These are phyloP conservation scores for Gambusia yucatana DNA, from an alignment of 2,797 vertebrate species.

Conservation along the genomic window DNA sequence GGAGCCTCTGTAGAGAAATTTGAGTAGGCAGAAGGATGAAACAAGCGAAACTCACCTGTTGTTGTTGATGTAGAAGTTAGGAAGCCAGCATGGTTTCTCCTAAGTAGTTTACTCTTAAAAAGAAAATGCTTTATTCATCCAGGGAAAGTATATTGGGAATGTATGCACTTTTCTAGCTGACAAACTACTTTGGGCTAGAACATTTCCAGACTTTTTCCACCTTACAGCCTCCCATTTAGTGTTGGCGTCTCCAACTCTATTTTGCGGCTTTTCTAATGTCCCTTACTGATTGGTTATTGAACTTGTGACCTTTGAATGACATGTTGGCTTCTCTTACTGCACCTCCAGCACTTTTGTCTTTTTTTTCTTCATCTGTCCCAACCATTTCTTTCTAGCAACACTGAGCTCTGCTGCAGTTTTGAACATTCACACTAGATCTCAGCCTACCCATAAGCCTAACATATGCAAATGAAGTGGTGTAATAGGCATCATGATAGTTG, in stretches of 20 bases:
- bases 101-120: conserved; percentile 25
- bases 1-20: conserved; percentile 35
- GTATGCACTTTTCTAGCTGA: conserved; percentile 50
- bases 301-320: conserved; percentile 70
- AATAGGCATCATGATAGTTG: conserved; percentile 82
- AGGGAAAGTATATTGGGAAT: conserved; percentile 58
- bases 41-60: conserved; percentile 66
- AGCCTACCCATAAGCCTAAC: conserved; percentile 74
- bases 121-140: conserved; percentile 37
- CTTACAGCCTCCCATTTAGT: conserved; percentile 12
- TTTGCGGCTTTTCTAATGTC: conserved; percentile 5
- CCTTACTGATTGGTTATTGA: conserved; percentile 35
- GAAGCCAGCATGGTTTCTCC: conserved; percentile 50
- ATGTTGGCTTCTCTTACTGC: conserved; percentile 38
- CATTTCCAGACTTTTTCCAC: conserved; percentile 25
- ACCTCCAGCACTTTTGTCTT: conserved; percentile 47
- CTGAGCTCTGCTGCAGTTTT: conserved; percentile 64
- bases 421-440: conserved; percentile 73
- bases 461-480: conserved; percentile 82
- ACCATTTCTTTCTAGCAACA: conserved; percentile 63
- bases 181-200: conserved; percentile 26
- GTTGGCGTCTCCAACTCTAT: background rate
- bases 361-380: conserved; percentile 39
- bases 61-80: conserved; percentile 57
- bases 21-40: conserved; percentile 61